phyloP scores from a whole-genome alignment of 2,888 invertebrate genomes.

The Brachylomia viminalis region DNA sequence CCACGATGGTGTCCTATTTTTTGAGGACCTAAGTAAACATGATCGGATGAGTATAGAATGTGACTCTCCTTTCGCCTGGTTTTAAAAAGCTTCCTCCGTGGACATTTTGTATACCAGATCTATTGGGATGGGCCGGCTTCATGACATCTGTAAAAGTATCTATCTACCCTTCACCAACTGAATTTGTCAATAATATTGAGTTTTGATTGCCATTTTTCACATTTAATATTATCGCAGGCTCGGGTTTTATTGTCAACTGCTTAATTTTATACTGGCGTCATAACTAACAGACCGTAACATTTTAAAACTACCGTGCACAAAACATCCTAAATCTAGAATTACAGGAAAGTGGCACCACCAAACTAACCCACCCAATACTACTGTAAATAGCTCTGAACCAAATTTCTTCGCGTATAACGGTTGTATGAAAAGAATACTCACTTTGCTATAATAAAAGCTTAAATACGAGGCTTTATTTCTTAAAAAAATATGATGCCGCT shows the following conservation, averaged over 20 bases:
- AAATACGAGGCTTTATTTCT: conserved; percentile 46
- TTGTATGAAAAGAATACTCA: neutral
- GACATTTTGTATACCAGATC: neutral
- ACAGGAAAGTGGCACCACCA: neutral
- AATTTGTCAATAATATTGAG: neutral
- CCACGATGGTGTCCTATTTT: neutral
- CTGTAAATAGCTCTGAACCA: neutral
- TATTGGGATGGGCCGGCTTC: neutral
- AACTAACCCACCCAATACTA: neutral
- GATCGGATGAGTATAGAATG: neutral
- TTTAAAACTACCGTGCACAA: conserved; percentile 17
- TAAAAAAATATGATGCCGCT: conserved; percentile 55
- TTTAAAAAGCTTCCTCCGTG: neutral
- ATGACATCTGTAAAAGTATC: neutral
- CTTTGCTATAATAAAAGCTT: conserved; percentile 20
- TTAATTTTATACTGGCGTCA: neutral
- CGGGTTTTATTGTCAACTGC: neutral
- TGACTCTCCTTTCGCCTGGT: neutral
- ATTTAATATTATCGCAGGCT: neutral
- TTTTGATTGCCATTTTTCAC: neutral
- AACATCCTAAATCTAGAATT: conserved; percentile 18
- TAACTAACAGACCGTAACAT: conserved; percentile 1
- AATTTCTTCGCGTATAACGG: conserved; percentile 4
- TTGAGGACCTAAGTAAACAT: neutral
- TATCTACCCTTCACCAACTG: neutral